Conservation (phyloP, 2,888 invertebrate genomes). For the Escarpia spicata region DNA sequence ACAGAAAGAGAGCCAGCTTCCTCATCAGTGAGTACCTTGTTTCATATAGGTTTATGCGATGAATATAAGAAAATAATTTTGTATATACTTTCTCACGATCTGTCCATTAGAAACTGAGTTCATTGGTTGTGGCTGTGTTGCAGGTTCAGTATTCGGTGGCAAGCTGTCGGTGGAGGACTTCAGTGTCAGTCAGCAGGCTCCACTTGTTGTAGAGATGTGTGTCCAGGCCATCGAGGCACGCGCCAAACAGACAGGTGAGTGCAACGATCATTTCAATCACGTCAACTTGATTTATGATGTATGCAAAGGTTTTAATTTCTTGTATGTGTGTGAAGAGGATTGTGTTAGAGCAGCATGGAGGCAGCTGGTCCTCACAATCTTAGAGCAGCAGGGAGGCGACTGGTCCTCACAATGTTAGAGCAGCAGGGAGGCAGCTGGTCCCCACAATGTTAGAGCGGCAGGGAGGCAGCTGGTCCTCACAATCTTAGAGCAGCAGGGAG, state of each 20-base stretch:
- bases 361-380: too few relatives aligned
- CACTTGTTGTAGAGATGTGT: conserved; percentile 72
- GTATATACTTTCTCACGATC: too few relatives aligned
- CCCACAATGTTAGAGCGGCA: too few relatives aligned
- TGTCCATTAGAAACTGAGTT: too few relatives aligned
- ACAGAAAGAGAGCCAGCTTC: conserved; percentile 61
- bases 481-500: too few relatives aligned
- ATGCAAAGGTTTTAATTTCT: background rate
- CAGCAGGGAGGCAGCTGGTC: too few relatives aligned
- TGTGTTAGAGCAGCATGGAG: background rate
- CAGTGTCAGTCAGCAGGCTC: conserved; percentile 71
- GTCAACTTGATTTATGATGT: background rate
- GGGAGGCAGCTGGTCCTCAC: too few relatives aligned
- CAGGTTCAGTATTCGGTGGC: conserved; percentile 71
- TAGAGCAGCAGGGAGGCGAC: too few relatives aligned
- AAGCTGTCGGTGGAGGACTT: conserved; percentile 75
- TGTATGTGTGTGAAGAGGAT: background rate
- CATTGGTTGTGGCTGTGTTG: background rate
- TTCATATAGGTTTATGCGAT: background rate
- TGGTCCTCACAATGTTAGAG: too few relatives aligned
- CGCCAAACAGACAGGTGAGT: conserved; percentile 62
- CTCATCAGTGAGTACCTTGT: conserved; percentile 35
- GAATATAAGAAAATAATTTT: too few relatives aligned
- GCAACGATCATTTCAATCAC: background rate
- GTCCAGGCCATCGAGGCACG: conserved; percentile 73